phyloP scores from a whole-genome alignment of 2,888 invertebrate species.

The Pomacea canaliculata region DNA sequence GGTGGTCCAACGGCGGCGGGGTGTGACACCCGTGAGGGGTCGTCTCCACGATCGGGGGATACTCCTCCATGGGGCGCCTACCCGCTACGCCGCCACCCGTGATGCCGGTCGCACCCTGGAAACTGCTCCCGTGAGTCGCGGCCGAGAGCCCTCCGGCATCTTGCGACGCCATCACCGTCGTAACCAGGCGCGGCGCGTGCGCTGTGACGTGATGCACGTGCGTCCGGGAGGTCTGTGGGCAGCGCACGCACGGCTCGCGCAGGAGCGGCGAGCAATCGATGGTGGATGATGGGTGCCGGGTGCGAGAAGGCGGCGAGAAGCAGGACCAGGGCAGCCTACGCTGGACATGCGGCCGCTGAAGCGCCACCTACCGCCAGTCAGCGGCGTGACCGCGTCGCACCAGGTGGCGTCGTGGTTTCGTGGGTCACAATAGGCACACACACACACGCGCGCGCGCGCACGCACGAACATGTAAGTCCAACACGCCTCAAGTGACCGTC shows the following conservation, averaged over 20 bases:
- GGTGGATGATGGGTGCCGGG: too few species aligned
- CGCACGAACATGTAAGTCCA: too few species aligned
- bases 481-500: too few species aligned
- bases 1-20: neutral
- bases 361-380: too few species aligned
- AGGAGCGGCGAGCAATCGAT: too few species aligned
- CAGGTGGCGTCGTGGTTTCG: too few species aligned
- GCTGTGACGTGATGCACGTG: neutral
- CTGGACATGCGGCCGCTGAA: too few species aligned
- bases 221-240: neutral
- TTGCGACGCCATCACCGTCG: conserved; percentile 1
- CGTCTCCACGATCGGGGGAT: neutral
- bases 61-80: neutral
- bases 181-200: neutral
- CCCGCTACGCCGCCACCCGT: neutral
- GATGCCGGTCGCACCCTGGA: neutral
- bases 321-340: too few species aligned
- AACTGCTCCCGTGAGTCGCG: neutral
- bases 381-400: too few species aligned
- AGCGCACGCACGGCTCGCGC: neutral
- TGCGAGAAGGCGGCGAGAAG: too few species aligned
- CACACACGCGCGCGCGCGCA: too few species aligned
- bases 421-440: too few species aligned
- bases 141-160: neutral
- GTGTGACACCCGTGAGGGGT: neutral